phyloP scores from a whole-genome alignment of 2,113 vertebrate species.

The Telmatochromis sp. region DNA sequence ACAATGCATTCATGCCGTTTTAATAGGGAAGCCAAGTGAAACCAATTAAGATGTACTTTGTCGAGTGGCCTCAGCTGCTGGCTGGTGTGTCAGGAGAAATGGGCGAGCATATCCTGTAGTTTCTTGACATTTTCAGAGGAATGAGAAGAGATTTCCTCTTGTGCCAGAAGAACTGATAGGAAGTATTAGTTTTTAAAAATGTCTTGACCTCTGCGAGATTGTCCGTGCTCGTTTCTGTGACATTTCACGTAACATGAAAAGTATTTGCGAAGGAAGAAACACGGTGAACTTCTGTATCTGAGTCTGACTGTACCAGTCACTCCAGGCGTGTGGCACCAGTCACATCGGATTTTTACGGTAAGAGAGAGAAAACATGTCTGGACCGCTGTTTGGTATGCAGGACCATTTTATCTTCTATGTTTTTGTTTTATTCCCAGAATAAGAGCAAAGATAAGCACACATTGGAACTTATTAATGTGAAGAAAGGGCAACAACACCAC shows the following conservation, averaged over 20 bases:
- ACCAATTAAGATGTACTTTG: neutral
- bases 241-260: neutral
- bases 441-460: neutral
- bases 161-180: neutral
- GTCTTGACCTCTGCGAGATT: neutral
- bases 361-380: neutral
- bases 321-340: neutral
- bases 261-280: neutral
- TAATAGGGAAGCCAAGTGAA: neutral
- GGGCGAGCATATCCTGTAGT: neutral
- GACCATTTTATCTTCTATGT: neutral
- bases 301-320: neutral
- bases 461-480: neutral
- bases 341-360: neutral
- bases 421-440: neutral
- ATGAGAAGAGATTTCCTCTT: neutral
- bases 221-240: neutral
- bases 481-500: neutral
- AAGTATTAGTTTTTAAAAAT: neutral
- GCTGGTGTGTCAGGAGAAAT: neutral
- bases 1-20: neutral
- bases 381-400: neutral
- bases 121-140: conserved; percentile 19
- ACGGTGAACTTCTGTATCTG: neutral
- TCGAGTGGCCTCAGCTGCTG: neutral